Evolutionary conservation across 1,140 invertebrate species (phyloP), one percentile per base, ranked within the genome.

Genomic region (Brachionus koreanus): DNA sequence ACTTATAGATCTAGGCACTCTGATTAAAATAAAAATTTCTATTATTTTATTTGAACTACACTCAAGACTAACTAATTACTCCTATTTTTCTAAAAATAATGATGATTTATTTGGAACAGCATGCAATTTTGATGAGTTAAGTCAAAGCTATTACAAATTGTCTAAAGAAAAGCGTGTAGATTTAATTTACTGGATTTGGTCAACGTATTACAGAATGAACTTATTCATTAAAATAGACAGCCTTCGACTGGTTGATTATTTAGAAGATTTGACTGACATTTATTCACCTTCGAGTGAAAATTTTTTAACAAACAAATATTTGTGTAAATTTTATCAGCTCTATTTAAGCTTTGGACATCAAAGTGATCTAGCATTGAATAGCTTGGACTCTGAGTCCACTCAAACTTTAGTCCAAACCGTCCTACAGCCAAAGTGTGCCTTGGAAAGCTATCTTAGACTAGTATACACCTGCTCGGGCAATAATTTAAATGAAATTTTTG

Each of bases 31-130:
- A 16, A 57, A 23, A 79, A 12, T 79, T 9, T 57, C 76, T 10
- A 65, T 79, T 37, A 79, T 79, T 35, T 37, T 79, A 42, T 79
- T 79, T n/a, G 76, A 79, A 65, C 49, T 79, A 29, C 76, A 79
- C 61, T 79, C 76, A 1, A 57, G 76, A 65, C 37, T 79, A 29
- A 79, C 49, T 5, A 65, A 65, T 25, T 65, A 79, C 23, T 42
- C 33, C n/a, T 79, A 57, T 37, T 57, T 79, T 43, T 33, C 19
- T 25, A 65, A 79, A 43, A 57, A 79, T 25, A 49, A 57, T 0
- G 46, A 79, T 10, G 19, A 29, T 52, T 19, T 74, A 23, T 74
- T 74, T 29, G 46, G 12, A 1, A 35, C 16, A 19, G 6, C 33
- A 19, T n/a, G 3, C 25, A 39, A 57, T 29, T 42, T 61, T n/a